phyloP scores from a whole-genome alignment of 2,113 vertebrate species.

The Athene noctua region DNA sequence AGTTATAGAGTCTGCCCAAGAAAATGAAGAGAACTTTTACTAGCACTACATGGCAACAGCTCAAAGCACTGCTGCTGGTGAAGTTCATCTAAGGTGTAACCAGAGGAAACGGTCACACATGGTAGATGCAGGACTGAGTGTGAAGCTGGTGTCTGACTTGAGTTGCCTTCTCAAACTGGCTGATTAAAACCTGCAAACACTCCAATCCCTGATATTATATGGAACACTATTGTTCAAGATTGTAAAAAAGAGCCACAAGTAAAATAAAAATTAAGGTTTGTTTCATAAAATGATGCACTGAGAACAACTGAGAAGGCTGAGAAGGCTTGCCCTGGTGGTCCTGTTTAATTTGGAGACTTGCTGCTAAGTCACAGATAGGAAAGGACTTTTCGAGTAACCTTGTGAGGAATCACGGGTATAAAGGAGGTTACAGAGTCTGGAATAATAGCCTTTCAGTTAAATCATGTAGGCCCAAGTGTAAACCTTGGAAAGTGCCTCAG shows the following conservation, averaged over 20 bases:
- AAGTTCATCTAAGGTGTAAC: not conserved
- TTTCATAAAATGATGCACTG: not conserved
- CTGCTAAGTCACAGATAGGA: not conserved
- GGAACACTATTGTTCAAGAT: not conserved
- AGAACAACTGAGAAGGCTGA: not conserved
- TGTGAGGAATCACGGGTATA: not conserved
- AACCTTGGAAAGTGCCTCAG: not conserved
- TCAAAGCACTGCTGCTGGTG: not conserved
- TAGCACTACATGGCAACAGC: not conserved
- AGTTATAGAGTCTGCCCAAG: not conserved
- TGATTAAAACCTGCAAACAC: not conserved
- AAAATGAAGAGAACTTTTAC: not conserved
- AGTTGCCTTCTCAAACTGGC: not conserved
- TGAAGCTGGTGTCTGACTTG: not conserved
- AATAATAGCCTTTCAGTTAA: not conserved
- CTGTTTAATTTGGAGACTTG: not conserved
- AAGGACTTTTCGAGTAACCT: not conserved
- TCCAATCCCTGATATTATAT: not conserved
- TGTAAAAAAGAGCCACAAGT: not conserved
- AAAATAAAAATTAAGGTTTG: not conserved
- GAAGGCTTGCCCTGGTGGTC: not conserved
- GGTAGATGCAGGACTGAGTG: not conserved
- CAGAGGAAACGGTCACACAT: not conserved
- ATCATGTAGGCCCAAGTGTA: not conserved
- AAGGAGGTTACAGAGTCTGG: not conserved